Conservation (phyloP, 2,888 invertebrate genomes). For the Lithophane ornitopus region DNA sequence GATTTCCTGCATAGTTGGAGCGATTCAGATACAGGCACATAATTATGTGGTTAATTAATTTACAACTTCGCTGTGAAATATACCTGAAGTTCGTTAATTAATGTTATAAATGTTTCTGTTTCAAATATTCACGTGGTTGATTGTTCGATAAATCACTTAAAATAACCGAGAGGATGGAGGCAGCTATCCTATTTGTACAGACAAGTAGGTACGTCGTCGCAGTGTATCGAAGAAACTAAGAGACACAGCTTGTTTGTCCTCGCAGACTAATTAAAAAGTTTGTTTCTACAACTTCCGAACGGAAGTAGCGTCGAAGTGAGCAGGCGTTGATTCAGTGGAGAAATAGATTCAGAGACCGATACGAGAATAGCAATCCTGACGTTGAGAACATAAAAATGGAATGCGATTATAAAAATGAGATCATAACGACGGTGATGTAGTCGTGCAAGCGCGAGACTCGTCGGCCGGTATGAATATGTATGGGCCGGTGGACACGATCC, state of each 20-base stretch:
- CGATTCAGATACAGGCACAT: constrained; percentile 75
- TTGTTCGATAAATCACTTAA: constrained; percentile 75
- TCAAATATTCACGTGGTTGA: constrained; percentile 68
- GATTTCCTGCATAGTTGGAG: constrained; percentile 81
- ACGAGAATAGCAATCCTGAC: constrained; percentile 56
- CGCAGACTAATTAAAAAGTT: constrained; percentile 90
- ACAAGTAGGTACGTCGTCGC: constrained; percentile 75
- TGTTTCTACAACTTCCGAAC: constrained; percentile 84
- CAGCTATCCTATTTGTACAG: constrained; percentile 72
- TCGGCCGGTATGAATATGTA: constrained; percentile 86
- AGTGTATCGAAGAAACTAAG: constrained; percentile 81
- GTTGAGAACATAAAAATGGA: constrained; percentile 32
- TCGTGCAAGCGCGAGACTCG: constrained; percentile 75
- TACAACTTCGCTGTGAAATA: constrained; percentile 66
- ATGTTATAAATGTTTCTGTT: constrained; percentile 66
- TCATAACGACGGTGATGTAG: constrained; percentile 77
- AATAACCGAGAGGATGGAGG: constrained; percentile 67
- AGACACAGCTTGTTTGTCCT: constrained; percentile 89
- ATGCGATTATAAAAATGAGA: constrained; percentile 66
- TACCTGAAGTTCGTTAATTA: constrained; percentile 72
- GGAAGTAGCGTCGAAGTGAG: constrained; percentile 84
- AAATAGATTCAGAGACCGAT: constrained; percentile 79
- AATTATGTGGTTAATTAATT: constrained; percentile 77
- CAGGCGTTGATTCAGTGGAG: constrained; percentile 80
- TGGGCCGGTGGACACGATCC: constrained; percentile 83